These are phyloP conservation scores for Glaucopsyche alexis DNA, from an alignment of 2,888 invertebrate genomes.

Conservation along the genomic window DNA sequence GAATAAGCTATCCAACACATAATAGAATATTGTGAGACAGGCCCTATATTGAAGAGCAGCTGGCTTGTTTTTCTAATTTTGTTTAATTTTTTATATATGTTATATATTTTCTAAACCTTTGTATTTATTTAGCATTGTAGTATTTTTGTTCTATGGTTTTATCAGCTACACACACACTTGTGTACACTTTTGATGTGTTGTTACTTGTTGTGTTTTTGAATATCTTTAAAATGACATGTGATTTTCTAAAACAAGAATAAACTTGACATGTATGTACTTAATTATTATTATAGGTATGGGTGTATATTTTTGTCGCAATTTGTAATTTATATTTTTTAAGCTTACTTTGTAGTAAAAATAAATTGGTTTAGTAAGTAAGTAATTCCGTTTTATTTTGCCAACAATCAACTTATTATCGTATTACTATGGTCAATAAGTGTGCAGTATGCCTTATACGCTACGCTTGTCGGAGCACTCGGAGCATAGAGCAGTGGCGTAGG, in stretches of 20 bases:
- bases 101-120: background rate
- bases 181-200: too few species aligned
- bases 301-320: conserved; percentile 24
- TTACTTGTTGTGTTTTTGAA: background rate
- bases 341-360: conserved; percentile 27
- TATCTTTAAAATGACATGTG: conserved; percentile 17
- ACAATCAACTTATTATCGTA: background rate
- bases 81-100: background rate
- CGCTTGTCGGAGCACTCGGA: too few species aligned
- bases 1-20: too few species aligned
- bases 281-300: conserved; percentile 2
- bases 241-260: conserved; percentile 11
- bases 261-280: conserved; percentile 24
- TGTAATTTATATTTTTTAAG: conserved; percentile 21
- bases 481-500: too few species aligned
- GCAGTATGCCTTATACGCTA: too few species aligned
- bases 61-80: conserved; percentile 7
- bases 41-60: background rate
- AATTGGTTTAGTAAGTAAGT: background rate
- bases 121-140: conserved; percentile 3
- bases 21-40: too few species aligned
- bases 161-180: background rate
- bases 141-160: conserved; percentile 7
- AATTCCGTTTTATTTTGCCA: background rate
- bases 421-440: too few species aligned